A percentile compares a stretch with the other conserved stretches of the same genome.
phyloP scores from a whole-genome alignment of 2,113 vertebrate genomes.

The Perca fluviatilis region DNA sequence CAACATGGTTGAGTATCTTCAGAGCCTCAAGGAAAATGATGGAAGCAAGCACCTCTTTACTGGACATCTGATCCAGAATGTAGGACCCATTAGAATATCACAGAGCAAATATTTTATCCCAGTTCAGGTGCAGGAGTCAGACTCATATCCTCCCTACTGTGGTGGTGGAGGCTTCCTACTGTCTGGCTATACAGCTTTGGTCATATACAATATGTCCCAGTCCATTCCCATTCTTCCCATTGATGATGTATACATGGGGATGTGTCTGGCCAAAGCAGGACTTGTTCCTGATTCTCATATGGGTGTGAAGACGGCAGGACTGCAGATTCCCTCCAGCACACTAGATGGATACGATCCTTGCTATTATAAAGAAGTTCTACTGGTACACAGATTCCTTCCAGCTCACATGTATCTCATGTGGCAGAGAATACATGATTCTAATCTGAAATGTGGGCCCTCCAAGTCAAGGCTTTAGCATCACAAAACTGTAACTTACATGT shows the following conservation, averaged over 20 bases:
- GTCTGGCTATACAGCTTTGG: conserved; percentile 83
- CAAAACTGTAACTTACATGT: not conserved
- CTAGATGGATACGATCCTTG: conserved; percentile 81
- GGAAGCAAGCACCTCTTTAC: conserved; percentile 84
- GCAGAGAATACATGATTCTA: conserved; percentile 76
- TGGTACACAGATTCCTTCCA: conserved; percentile 87
- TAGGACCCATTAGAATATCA: conserved; percentile 80
- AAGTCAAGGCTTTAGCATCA: not conserved
- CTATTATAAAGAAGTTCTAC: conserved; percentile 84
- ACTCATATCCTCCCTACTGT: conserved; percentile 86
- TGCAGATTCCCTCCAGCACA: conserved; percentile 42
- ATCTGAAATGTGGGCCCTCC: conserved; percentile 59
- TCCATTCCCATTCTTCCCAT: conserved; percentile 72
- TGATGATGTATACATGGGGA: conserved; percentile 83
- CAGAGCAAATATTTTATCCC: conserved; percentile 91
- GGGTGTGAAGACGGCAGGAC: conserved; percentile 73
- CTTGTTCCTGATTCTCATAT: conserved; percentile 70
- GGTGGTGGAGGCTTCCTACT: conserved; percentile 88
- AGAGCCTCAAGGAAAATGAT: conserved; percentile 21
- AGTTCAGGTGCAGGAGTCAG: conserved; percentile 78
- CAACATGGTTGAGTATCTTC: conserved; percentile 85
- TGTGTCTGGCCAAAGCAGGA: conserved; percentile 83
- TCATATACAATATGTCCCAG: conserved; percentile 80
- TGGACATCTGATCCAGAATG: conserved; percentile 83
- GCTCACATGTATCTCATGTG: conserved; percentile 84